A percentile compares a stretch with the other conserved stretches of the same genome.
These are phyloP conservation scores for Cosmia trapezina DNA, from an alignment of 2,888 invertebrate genomes.

Conservation along the genomic window DNA sequence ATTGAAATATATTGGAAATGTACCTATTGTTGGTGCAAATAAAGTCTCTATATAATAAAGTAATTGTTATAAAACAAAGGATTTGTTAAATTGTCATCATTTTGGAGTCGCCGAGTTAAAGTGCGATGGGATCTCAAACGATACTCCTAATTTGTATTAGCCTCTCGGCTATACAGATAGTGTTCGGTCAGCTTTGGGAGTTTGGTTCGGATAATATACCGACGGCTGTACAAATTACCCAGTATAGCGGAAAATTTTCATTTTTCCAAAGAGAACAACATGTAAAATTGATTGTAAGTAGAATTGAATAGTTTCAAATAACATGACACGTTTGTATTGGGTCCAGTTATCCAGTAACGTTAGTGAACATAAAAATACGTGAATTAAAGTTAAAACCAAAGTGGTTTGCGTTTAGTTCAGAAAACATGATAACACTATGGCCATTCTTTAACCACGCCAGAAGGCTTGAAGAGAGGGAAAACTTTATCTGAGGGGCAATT, in stretches of 20 bases:
- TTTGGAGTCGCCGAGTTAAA: not conserved
- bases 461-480: not conserved
- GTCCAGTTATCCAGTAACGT: not conserved
- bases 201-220: conserved; percentile 39
- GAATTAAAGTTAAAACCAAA: not conserved
- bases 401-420: not conserved
- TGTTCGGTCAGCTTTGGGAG: conserved; percentile 31
- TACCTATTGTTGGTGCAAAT: conserved; percentile 2
- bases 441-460: not conserved
- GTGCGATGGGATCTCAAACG: conserved; percentile 28
- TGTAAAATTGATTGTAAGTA: conserved; percentile 38
- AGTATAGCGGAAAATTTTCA: conserved; percentile 15
- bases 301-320: not conserved
- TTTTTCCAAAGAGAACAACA: conserved; percentile 27
- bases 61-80: conserved; percentile 3
- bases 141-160: conserved; percentile 26
- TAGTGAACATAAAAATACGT: not conserved
- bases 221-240: not conserved
- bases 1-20: conserved; percentile 13
- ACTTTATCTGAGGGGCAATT: too few relatives aligned
- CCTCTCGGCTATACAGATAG: conserved; percentile 11
- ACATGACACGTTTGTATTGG: not conserved
- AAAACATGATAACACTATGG: not conserved
- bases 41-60: not conserved
- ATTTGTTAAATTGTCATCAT: conserved; percentile 11